Evolutionary conservation across 2,797 vertebrate species (phyloP).

Genomic region (Anguilla anguilla): DNA sequence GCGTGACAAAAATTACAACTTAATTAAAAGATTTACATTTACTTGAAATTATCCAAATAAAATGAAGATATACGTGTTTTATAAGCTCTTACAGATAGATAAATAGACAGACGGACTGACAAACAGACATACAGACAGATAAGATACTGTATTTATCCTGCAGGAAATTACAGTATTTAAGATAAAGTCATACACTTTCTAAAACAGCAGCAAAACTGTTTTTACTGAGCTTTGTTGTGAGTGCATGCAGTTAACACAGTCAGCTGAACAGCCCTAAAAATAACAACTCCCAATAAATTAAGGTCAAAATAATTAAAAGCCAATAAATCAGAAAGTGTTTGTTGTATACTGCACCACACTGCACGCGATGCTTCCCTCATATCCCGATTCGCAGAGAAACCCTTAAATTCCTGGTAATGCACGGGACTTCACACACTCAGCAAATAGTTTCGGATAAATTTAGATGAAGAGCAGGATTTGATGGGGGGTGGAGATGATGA

Average conservation of each 20-base stretch:
- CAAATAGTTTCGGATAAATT: not conserved
- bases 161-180: no score
- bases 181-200: not conserved
- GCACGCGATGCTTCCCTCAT: not conserved
- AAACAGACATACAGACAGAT: not conserved
- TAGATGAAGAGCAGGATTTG: conserved; percentile 20
- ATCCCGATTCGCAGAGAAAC: not conserved
- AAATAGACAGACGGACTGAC: not conserved
- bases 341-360: not conserved
- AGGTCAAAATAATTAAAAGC: not conserved
- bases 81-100: not conserved
- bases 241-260: not conserved
- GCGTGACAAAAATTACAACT: not conserved
- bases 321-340: not conserved
- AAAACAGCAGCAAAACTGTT: not conserved
- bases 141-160: no score
- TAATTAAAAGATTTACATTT: not conserved
- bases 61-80: not conserved
- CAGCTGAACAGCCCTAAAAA: not conserved
- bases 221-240: not conserved
- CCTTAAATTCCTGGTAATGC: not conserved
- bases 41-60: not conserved
- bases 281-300: not conserved
- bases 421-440: not conserved
- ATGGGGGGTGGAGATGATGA: conserved; percentile 39